phyloP scores from a whole-genome alignment of 1,140 invertebrate genomes.

The Melipona quadrifasciata region DNA sequence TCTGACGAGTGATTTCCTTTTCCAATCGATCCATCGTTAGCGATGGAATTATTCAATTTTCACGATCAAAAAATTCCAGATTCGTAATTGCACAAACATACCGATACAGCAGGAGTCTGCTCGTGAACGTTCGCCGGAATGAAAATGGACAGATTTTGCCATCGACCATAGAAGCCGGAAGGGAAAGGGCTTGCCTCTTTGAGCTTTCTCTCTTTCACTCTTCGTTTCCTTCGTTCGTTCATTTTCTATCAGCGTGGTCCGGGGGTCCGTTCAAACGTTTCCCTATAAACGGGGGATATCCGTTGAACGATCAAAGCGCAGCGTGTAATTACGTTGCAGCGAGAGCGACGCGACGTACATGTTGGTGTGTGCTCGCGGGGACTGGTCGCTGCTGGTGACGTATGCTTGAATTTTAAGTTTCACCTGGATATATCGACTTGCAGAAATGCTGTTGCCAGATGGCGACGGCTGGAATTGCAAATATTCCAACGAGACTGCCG shows the following conservation, averaged over 20 bases:
- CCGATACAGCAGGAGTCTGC: neutral
- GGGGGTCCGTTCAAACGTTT: slow-evolving; percentile 6
- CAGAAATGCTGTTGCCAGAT: neutral
- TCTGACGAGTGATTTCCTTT: slow-evolving; percentile 60
- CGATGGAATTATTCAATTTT: slow-evolving; percentile 18
- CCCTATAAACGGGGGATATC: slow-evolving; percentile 33
- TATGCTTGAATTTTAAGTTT: slow-evolving; percentile 37
- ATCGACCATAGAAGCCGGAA: neutral
- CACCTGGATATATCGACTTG: slow-evolving; percentile 20
- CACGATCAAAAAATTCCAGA: slow-evolving; percentile 54
- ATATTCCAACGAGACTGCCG: neutral
- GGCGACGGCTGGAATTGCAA: slow-evolving; percentile 4
- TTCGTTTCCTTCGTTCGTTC: neutral
- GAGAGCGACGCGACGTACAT: neutral
- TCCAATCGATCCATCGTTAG: slow-evolving; percentile 65
- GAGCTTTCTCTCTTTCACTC: neutral
- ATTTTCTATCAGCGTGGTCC: neutral
- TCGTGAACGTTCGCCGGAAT: neutral
- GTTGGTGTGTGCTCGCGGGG: neutral
- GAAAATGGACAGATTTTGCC: slow-evolving; percentile 18
- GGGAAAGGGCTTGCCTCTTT: slow-evolving; percentile 21
- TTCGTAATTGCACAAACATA: slow-evolving; percentile 70
- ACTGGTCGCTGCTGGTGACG: neutral
- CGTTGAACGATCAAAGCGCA: slow-evolving; percentile 43
- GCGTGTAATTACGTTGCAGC: slow-evolving; percentile 39